These are phyloP conservation scores for Eunapius fragilis DNA, from an alignment of 37 sponge, comb jelly and placozoan species.

Conservation along the genomic window DNA sequence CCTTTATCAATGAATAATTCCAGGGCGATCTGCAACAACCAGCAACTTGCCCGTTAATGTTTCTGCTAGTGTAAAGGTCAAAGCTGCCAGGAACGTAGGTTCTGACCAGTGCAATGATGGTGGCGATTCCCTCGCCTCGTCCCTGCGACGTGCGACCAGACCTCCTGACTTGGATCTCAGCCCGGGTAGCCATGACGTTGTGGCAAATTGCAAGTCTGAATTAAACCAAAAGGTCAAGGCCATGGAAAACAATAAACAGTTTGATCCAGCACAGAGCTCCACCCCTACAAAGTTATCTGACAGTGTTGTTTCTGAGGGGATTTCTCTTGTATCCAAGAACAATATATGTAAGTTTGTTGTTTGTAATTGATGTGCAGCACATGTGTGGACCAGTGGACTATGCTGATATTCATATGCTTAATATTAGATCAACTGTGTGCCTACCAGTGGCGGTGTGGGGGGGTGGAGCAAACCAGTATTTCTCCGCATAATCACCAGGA, in stretches of 20 bases:
- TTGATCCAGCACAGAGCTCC: conserved; percentile 46
- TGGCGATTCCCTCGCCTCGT: neutral
- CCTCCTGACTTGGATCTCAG: conserved; percentile 74
- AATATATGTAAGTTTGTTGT: conserved; percentile 15
- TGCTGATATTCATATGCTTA: too few species aligned
- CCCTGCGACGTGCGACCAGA: conserved; percentile 42
- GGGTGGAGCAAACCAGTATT: too few species aligned
- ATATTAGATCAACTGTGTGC: too few species aligned
- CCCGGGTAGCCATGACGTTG: conserved; percentile 1
- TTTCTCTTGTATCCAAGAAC: conserved; percentile 38
- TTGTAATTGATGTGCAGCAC: too few species aligned
- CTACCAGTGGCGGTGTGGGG: too few species aligned
- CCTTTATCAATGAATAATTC: neutral
- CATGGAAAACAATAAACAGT: neutral
- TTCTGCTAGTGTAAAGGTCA: neutral
- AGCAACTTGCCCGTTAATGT: neutral
- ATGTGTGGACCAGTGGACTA: too few species aligned
- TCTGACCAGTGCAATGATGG: neutral
- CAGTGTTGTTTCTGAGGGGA: conserved; percentile 37
- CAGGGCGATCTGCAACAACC: neutral
- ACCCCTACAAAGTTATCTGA: conserved; percentile 47
- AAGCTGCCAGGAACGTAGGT: neutral
- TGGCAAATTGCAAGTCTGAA: neutral
- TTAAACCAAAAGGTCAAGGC: neutral
- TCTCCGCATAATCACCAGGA: too few species aligned